Percentiles rank a stretch among this genome's conserved stretches.
Conservation (phyloP, 2,113 vertebrate species). For the Callipepla squamata region DNA sequence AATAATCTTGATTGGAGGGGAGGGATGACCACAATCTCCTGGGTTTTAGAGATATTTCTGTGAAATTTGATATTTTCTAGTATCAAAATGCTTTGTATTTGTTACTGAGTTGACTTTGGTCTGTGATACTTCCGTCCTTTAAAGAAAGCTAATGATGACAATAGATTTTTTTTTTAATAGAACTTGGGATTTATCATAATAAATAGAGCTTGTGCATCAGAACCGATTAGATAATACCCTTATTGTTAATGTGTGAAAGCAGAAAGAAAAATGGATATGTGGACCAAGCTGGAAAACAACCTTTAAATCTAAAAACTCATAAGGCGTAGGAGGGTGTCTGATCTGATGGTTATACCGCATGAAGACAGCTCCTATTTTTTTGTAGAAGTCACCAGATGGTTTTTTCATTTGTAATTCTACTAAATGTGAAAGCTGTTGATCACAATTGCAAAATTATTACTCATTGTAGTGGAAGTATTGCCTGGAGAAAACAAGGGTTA, state of each 20-base stretch:
- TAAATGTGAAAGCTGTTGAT: constrained; percentile 46
- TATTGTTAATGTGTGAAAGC: not conserved
- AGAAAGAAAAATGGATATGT: not conserved
- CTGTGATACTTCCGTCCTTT: not conserved
- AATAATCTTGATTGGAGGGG: not conserved
- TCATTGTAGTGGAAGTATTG: constrained; percentile 21
- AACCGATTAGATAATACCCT: not conserved
- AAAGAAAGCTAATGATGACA: not conserved
- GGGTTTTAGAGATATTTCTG: constrained; percentile 7
- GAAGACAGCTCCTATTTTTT: not conserved
- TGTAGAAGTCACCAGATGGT: not conserved
- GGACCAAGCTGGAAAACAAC: not conserved
- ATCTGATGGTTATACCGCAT: not conserved
- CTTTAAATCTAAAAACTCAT: constrained; percentile 18
- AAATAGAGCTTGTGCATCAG: not conserved
- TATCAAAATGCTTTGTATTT: not conserved
- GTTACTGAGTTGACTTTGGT: not conserved
- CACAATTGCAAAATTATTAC: constrained; percentile 7
- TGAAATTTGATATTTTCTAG: not conserved
- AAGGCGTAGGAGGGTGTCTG: not conserved
- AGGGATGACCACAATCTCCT: not conserved
- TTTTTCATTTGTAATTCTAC: constrained; percentile 32
- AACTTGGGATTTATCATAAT: not conserved
- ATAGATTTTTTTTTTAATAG: not conserved
- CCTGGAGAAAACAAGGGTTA: constrained; percentile 1